Evolutionary conservation across 2,797 vertebrate genomes (phyloP).

Genomic region (Sebastes miniatus): DNA sequence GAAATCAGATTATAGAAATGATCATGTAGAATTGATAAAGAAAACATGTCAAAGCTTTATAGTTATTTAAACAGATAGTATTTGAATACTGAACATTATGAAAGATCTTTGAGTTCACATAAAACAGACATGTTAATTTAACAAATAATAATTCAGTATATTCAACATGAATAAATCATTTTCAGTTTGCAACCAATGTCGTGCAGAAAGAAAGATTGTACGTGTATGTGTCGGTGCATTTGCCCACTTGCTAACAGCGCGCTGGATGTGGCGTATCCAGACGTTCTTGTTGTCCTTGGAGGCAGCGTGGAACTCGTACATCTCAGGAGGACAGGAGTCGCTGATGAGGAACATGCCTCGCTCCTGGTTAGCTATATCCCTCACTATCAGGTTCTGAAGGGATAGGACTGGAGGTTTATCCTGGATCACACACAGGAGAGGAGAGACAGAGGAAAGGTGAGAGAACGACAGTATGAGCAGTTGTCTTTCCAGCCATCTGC

Average conservation of each 20-base stretch:
- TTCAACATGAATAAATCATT: neutral
- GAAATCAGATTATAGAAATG: neutral
- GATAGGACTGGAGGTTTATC: constrained; percentile 90
- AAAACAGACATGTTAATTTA: neutral
- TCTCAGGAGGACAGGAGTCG: constrained; percentile 87
- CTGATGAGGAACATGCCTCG: constrained; percentile 93
- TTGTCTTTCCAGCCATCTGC: neutral
- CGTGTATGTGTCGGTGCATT: neutral
- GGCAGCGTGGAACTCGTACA: constrained; percentile 93
- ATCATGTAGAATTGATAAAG: neutral
- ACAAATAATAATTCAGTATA: neutral
- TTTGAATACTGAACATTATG: neutral
- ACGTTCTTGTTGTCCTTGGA: constrained; percentile 87
- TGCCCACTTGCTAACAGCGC: constrained; percentile 75
- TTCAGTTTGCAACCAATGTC: too few species aligned
- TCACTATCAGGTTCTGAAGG: constrained; percentile 89
- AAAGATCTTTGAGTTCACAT: too few species aligned
- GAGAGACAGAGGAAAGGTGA: neutral
- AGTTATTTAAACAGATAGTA: neutral
- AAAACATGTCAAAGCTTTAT: neutral
- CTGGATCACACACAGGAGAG: constrained; percentile 59
- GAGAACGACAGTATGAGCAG: neutral
- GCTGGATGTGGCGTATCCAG: constrained; percentile 91
- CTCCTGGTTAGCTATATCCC: constrained; percentile 95
- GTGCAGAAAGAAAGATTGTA: neutral